phyloP scores from a whole-genome alignment of 2,888 invertebrate species.

The Leptopterna dolabrata region DNA sequence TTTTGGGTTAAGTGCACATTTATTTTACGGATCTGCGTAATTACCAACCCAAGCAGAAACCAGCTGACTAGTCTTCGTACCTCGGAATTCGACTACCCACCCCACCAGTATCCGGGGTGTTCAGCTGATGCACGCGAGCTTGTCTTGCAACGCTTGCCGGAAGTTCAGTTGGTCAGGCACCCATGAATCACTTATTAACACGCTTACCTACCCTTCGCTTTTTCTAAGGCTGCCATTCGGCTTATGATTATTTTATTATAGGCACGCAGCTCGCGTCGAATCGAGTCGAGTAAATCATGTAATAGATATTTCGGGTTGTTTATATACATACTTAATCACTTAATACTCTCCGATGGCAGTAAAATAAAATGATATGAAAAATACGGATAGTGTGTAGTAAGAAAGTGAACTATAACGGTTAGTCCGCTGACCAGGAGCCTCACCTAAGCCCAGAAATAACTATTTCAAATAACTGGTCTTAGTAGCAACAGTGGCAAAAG shows the following conservation, averaged over 20 bases:
- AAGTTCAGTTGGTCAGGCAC: slow-evolving; percentile 21
- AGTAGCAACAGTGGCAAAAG: no score
- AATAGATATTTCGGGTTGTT: neutral
- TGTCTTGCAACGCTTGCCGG: neutral
- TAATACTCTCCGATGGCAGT: neutral
- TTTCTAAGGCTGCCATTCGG: neutral
- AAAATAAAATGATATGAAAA: neutral
- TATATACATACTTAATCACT: neutral
- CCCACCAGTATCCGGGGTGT: neutral
- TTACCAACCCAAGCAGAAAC: neutral
- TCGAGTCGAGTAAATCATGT: neutral
- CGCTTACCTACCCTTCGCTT: neutral
- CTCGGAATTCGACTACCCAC: neutral
- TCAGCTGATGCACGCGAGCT: neutral
- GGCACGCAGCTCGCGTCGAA: neutral
- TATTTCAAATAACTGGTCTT: no score
- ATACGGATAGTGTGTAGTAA: neutral
- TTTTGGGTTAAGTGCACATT: no score
- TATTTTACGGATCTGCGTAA: no score
- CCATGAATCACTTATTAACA: slow-evolving; percentile 11
- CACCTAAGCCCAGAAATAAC: no score
- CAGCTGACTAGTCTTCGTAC: neutral
- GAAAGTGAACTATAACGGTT: no score
- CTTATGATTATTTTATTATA: slow-evolving; percentile 5
- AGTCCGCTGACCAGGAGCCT: no score